Evolutionary conservation across 2,888 invertebrate species (phyloP).

Genomic region (Aradus depressus): DNA sequence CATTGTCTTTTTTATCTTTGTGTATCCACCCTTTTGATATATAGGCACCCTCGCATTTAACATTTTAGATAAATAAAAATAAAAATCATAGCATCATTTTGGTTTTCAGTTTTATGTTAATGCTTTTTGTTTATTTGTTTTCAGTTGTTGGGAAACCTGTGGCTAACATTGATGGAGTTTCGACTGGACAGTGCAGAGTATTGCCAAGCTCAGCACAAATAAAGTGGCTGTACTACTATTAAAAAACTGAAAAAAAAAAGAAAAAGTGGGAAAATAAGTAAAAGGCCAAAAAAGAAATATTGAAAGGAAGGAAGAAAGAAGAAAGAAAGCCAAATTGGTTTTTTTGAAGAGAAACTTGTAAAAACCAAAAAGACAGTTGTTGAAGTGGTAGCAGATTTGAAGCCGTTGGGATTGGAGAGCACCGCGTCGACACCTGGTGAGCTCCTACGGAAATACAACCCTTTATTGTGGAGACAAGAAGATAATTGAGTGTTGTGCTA

Average conservation of each 20-base stretch:
- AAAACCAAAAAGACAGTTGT: slow-evolving; percentile 14
- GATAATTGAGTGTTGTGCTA: slow-evolving; percentile 1
- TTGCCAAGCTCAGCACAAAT: slow-evolving; percentile 98
- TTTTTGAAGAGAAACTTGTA: background rate
- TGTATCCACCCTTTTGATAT: too few relatives aligned
- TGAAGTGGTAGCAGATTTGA: slow-evolving; percentile 4
- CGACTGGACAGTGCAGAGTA: slow-evolving; percentile 96
- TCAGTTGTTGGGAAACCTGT: slow-evolving; percentile 75
- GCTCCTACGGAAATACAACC: slow-evolving; percentile 31
- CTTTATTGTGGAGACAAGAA: slow-evolving; percentile 26
- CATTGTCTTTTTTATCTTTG: too few relatives aligned
- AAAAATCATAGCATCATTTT: too few relatives aligned
- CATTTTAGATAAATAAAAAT: too few relatives aligned
- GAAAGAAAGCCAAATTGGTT: background rate
- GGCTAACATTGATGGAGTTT: slow-evolving; percentile 95
- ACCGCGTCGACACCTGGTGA: slow-evolving; percentile 31
- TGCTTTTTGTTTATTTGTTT: slow-evolving; percentile 38
- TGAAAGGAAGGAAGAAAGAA: background rate
- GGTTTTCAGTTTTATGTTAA: too few relatives aligned
- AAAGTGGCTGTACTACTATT: slow-evolving; percentile 42
- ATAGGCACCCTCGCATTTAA: too few relatives aligned
- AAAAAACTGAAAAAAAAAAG: slow-evolving; percentile 5
- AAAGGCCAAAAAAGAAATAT: background rate
- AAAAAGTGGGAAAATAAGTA: slow-evolving; percentile 1
- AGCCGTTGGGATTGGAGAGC: slow-evolving; percentile 15